Base-by-base conservation (phyloP, 1,140 invertebrate genomes). In the Camponotus vicinus region DNA sequence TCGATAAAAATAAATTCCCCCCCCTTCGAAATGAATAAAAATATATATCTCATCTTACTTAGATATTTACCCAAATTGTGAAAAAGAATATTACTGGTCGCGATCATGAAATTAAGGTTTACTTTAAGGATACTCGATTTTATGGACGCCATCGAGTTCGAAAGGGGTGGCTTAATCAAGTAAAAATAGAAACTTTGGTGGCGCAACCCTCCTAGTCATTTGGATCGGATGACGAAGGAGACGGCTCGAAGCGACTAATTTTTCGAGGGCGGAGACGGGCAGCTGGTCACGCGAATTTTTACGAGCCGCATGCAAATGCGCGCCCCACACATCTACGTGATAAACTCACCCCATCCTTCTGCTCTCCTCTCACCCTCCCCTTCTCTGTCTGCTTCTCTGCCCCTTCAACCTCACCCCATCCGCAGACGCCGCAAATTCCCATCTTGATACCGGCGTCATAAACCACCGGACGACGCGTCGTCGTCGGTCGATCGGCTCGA, bases 201-300 rank as follows among this genome's bases (percentile, higher is more conserved):
- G 63, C 69, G 76, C 52, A 34, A 85, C 75, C 63, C 45, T 59
- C 7, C n/a, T 32, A 52, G 63, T 63, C 63, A 80, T 57, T 80
- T 40, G 32, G n/a, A 32, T 59, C 49, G 32, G 40, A 80, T 67
- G 64, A 70, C 49, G 64, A 59, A 69, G 40, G 76, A 67, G 76
- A 55, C 27, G 42, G 42, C 34, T 70, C 59, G 52, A 40, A 45
- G 55, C n/a, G 86, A 66, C 57, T 73, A 57, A 61, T 73, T 73
- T 15, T 78, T 89, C 73, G 89, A 88, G 75, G 87, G 85, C 55
- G 79, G 69, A 34, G 63, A 55, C 63, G 42, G 70, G 77, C 88
- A 86, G 73, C 76, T 85, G 88, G 91, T 91, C 91, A 90, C 86
- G 86, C 88, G 86, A 91, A 52, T 88, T 92, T 91, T 90, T 91